phyloP scores from a whole-genome alignment of 2,888 invertebrate genomes.

The Ecliptopera silaceata region DNA sequence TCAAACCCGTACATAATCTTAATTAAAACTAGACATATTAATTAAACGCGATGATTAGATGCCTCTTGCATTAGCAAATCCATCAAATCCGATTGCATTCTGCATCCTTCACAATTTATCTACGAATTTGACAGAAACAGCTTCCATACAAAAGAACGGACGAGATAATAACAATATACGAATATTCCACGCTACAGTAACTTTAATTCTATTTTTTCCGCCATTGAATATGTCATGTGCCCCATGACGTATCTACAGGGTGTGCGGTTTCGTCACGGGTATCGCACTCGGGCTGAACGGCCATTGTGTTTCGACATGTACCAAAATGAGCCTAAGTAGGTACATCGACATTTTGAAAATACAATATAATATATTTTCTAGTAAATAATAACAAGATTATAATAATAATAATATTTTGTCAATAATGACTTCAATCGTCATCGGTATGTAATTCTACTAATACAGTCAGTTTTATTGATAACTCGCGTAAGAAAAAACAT shows the following conservation, averaged over 20 bases:
- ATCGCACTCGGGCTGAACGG: constrained; percentile 54
- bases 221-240: constrained; percentile 54
- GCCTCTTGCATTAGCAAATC: background rate
- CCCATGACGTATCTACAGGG: constrained; percentile 58
- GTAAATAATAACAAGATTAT: too few species aligned
- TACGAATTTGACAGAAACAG: constrained; percentile 14
- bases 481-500: too few species aligned
- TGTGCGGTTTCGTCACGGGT: constrained; percentile 67
- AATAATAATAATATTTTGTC: too few species aligned
- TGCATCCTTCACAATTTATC: constrained; percentile 4
- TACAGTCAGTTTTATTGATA: too few species aligned
- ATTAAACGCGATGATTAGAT: background rate
- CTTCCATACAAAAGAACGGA: constrained; percentile 33
- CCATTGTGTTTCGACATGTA: constrained; percentile 40
- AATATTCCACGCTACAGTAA: constrained; percentile 67
- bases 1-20: too few species aligned
- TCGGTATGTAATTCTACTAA: too few species aligned
- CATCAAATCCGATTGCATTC: background rate
- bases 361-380: too few species aligned
- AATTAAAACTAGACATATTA: background rate
- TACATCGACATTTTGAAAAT: too few species aligned
- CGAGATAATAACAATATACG: constrained; percentile 62
- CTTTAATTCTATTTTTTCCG: constrained; percentile 72
- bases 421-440: too few species aligned
- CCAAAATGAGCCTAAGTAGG: constrained; percentile 7